These are phyloP conservation scores for Macrosiphum euphorbiae DNA, from an alignment of 2,888 invertebrate genomes.

Conservation along the genomic window DNA sequence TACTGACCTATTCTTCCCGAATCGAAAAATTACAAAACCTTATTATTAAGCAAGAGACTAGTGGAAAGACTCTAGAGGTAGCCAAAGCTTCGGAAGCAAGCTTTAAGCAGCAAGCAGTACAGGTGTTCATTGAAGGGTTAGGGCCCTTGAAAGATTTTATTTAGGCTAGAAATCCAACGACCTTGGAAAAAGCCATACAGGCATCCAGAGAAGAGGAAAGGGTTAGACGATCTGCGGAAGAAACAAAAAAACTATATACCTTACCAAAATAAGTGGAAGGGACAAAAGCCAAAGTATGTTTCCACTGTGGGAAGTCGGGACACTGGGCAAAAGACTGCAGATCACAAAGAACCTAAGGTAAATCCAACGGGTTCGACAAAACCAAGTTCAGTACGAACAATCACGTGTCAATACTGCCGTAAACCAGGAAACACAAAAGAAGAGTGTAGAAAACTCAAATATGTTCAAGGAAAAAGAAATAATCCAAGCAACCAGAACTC, in stretches of 20 bases:
- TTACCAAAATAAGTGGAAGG: neutral
- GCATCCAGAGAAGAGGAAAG: neutral
- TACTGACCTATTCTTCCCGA: too few relatives aligned
- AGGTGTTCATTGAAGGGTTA: slow-evolving; percentile 8
- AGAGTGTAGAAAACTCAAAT: neutral
- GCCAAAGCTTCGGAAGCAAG: too few relatives aligned
- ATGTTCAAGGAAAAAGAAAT: neutral
- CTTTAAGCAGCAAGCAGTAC: too few relatives aligned
- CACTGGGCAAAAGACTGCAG: slow-evolving; percentile 14
- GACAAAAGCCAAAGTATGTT: neutral
- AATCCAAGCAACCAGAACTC: neutral
- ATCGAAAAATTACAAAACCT: too few relatives aligned
- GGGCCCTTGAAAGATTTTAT: neutral
- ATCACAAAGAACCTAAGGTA: neutral
- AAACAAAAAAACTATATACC: neutral
- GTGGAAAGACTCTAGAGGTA: too few relatives aligned
- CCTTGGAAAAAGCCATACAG: neutral
- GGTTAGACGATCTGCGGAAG: neutral
- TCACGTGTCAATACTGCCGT: neutral
- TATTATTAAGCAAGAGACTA: too few relatives aligned
- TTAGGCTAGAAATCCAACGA: neutral
- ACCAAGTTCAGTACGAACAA: neutral
- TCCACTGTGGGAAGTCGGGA: neutral
- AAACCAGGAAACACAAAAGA: slow-evolving; percentile 26
- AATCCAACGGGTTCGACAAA: neutral